These are phyloP conservation scores for Liopterus haemorrhoidalis DNA, from an alignment of 2,888 invertebrate species.

Conservation along the genomic window DNA sequence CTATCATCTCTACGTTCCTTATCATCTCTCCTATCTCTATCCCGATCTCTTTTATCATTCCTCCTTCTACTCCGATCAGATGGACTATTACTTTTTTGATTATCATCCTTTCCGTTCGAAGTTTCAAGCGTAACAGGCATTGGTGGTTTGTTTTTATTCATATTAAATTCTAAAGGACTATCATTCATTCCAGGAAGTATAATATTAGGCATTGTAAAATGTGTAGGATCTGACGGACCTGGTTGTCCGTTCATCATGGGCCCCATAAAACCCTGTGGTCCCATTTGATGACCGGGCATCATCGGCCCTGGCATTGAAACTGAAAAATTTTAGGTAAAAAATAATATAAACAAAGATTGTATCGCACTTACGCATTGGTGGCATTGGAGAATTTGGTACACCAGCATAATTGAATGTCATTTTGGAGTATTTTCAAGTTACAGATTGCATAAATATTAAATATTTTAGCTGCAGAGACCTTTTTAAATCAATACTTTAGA, in stretches of 20 bases:
- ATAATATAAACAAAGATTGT: background rate
- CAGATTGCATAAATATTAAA: no score
- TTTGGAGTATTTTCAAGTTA: conserved; percentile 6
- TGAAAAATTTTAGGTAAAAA: conserved; percentile 9
- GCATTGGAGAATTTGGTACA: conserved; percentile 23
- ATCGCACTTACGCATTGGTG: conserved; percentile 22
- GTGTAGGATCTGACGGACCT: conserved; percentile 27
- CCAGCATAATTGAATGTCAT: conserved; percentile 26
- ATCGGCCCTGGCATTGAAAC: conserved; percentile 25
- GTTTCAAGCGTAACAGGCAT: conserved; percentile 46
- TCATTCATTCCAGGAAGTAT: conserved; percentile 51
- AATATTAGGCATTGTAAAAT: conserved; percentile 28
- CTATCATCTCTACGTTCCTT: conserved; percentile 44
- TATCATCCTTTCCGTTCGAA: conserved; percentile 45
- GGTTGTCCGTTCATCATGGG: conserved; percentile 26
- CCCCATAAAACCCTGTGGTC: conserved; percentile 21
- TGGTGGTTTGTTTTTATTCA: conserved; percentile 55
- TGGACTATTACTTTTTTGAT: conserved; percentile 43
- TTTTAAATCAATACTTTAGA: background rate
- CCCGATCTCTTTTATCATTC: conserved; percentile 34
- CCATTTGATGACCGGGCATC: conserved; percentile 24
- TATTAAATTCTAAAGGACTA: conserved; percentile 57
- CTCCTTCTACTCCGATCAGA: conserved; percentile 34
- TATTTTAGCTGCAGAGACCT: no score
- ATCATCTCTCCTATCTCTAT: conserved; percentile 45